These are phyloP conservation scores for Aphodius sticticus DNA, from an alignment of 2,888 invertebrate species.

Conservation along the genomic window DNA sequence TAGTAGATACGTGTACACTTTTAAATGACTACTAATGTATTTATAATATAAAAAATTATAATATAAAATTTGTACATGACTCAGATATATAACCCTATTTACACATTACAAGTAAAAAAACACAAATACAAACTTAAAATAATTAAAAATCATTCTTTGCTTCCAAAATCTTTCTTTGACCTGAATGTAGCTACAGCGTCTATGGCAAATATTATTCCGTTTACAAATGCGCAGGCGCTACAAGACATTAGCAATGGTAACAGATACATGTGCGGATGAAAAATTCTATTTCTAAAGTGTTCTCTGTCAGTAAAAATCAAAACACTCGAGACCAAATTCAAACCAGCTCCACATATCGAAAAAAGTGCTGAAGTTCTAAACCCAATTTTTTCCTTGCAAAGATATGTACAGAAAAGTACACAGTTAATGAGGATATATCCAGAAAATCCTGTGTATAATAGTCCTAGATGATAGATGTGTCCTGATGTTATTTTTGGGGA, in stretches of 20 bases:
- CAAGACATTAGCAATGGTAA: constrained; percentile 73
- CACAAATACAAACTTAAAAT: not conserved
- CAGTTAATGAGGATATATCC: constrained; percentile 73
- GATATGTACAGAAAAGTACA: constrained; percentile 67
- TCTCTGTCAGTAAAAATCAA: constrained; percentile 65
- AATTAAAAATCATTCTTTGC: constrained; percentile 19
- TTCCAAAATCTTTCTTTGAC: constrained; percentile 34
- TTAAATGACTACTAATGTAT: too few species aligned
- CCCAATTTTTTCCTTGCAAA: constrained; percentile 69
- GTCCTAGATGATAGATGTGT: constrained; percentile 67
- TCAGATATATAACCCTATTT: constrained; percentile 5
- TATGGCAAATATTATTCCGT: constrained; percentile 67
- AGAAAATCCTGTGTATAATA: constrained; percentile 72
- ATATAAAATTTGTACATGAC: constrained; percentile 8
- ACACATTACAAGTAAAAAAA: too few species aligned
- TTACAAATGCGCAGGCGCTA: constrained; percentile 69
- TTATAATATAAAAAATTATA: constrained; percentile 9
- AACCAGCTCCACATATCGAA: constrained; percentile 67
- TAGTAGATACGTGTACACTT: too few species aligned
- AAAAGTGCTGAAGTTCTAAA: constrained; percentile 72
- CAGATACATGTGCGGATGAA: constrained; percentile 68
- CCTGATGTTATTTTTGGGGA: constrained; percentile 64
- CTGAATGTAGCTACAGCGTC: constrained; percentile 69
- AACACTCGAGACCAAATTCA: constrained; percentile 72
- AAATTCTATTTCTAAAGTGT: constrained; percentile 59